These are phyloP conservation scores for Dascyllus trimaculatus DNA, from an alignment of 2,113 vertebrate species.

Conservation along the genomic window DNA sequence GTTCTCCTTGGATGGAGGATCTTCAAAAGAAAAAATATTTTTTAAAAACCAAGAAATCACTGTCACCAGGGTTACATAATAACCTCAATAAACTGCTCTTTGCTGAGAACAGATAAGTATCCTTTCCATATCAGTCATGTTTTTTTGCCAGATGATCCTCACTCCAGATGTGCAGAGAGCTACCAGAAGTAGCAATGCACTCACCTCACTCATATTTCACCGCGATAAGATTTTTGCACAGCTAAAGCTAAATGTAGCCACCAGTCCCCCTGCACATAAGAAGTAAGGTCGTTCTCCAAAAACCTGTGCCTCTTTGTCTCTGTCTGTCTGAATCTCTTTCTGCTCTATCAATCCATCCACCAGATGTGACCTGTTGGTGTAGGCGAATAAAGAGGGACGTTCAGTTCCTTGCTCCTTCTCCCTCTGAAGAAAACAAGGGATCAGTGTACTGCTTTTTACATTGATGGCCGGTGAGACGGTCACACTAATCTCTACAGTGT, in stretches of 20 bases:
- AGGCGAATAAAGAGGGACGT: conserved; percentile 66
- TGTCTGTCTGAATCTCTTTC: conserved; percentile 28
- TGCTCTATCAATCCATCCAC: conserved; percentile 71
- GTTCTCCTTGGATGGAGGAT: conserved; percentile 95
- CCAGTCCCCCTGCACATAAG: conserved; percentile 43
- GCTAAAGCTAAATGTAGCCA: conserved; percentile 48
- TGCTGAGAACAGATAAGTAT: conserved; percentile 32
- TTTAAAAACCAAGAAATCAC: conserved; percentile 14
- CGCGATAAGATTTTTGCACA: conserved; percentile 45
- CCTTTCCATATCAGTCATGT: conserved; percentile 58
- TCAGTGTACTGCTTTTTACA: conserved; percentile 61
- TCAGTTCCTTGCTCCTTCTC: conserved; percentile 64
- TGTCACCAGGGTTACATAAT: conserved; percentile 35
- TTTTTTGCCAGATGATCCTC: conserved; percentile 64
- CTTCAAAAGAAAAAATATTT: conserved; percentile 75
- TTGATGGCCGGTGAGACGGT: conserved; percentile 38
- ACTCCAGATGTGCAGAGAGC: conserved; percentile 67
- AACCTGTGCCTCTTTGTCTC: conserved; percentile 31
- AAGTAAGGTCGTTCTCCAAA: conserved; percentile 39
- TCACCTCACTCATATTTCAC: conserved; percentile 57
- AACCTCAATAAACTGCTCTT: background rate
- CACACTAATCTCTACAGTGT: conserved; percentile 20
- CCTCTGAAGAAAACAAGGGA: conserved; percentile 57
- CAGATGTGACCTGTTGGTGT: conserved; percentile 77
- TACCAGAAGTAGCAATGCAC: conserved; percentile 44